phyloP scores from a whole-genome alignment of 2,888 invertebrate species.

The Gandaritis pyraliata region DNA sequence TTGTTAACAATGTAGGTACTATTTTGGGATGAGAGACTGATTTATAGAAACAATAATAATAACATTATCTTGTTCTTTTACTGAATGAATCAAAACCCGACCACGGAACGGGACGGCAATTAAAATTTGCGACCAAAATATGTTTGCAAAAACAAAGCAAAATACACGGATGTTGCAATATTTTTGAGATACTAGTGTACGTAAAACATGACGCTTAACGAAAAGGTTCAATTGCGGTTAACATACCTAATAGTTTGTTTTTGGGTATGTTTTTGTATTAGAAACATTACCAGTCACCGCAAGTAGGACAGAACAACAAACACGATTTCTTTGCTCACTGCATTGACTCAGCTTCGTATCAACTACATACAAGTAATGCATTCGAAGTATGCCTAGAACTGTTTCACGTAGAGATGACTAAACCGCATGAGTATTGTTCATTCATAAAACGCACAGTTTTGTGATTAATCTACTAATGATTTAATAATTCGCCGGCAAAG shows the following conservation, averaged over 20 bases:
- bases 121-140: too few species aligned
- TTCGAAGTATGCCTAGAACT: constrained; percentile 55
- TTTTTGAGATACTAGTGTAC: too few species aligned
- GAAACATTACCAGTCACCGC: constrained; percentile 30
- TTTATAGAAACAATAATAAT: not conserved
- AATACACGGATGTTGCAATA: too few species aligned
- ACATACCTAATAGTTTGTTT: too few species aligned
- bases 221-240: constrained; percentile 32
- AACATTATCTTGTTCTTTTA: too few species aligned
- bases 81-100: too few species aligned
- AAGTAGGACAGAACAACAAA: constrained; percentile 35
- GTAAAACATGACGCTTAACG: constrained; percentile 13
- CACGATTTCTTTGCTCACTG: constrained; percentile 41
- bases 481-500: constrained; percentile 19
- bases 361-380: constrained; percentile 52
- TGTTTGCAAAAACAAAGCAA: too few species aligned
- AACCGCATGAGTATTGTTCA: constrained; percentile 65
- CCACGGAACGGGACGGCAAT: too few species aligned
- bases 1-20: too few species aligned
- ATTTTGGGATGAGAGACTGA: not conserved
- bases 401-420: constrained; percentile 68
- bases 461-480: constrained; percentile 21
- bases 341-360: constrained; percentile 60
- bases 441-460: constrained; percentile 63
- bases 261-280: too few species aligned